Evolutionary conservation across 2,888 invertebrate species (phyloP), one percentile per base, ranked within the genome.

Genomic region (Thera obeliscata): DNA sequence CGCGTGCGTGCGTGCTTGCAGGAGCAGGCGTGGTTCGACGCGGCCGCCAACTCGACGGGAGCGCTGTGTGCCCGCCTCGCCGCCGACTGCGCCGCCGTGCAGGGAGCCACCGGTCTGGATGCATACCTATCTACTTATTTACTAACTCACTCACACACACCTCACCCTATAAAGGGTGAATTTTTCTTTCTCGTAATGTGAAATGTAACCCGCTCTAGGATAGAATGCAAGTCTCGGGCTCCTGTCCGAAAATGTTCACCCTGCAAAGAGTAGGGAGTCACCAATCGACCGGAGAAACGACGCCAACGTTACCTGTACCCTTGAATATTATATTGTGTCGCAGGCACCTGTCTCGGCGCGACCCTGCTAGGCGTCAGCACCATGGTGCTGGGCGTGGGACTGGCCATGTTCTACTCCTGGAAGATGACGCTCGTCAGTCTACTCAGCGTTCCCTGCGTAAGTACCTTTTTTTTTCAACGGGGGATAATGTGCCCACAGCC

Each of bases 1-100:
- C 22, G 7, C 5, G 41, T 4, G 41, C 41, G 41, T 7, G 41
- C 41, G 5, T 41, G 6, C 9, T 46, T 46, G 2, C 81, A 96
- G 90, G 96, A 96, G 70, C 95, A 96, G 81, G 95, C 94, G 8
- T 96, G 95, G 95, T 96, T 94, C 86, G 96, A 96, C 80, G 85
- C 91, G 56, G 89, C 94, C 1, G 74, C 83, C 8, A 95, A 96
- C 84, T 94, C 94, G 0, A 95, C 95, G 55, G 96, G 96, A 0
- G 95, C 95, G 0, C 84, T 96, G 9, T 95, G 95, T 75, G 95
- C 95, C 0, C 86, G 95, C 1, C 87, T 96, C 0, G 94, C 95
- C 0, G 90, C 94, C 0, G 96, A 96, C 83, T 95, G 95, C 61
- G 94, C 95, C 0, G 95, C 95, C 12, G 95, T 96, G 2, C 95